Conservation (phyloP, 2,113 vertebrate species). For the Felis catus region DNA sequence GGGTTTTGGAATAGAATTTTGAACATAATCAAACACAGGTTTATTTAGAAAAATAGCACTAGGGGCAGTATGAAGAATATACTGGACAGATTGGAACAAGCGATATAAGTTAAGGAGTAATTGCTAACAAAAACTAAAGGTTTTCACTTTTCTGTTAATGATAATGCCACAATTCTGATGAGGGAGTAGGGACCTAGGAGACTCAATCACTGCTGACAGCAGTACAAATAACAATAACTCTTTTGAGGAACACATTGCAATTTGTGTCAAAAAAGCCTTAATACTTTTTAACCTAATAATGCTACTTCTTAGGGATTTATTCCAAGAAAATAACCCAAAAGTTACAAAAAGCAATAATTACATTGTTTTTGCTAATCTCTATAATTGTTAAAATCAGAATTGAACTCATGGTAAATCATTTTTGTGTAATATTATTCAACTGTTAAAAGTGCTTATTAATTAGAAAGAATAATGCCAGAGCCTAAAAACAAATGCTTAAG, state of each 20-base stretch:
- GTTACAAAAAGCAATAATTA: background rate
- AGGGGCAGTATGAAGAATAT: background rate
- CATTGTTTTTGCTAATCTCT: background rate
- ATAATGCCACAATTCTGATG: background rate
- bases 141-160: background rate
- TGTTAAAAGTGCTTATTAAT: background rate
- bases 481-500: background rate
- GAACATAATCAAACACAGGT: background rate
- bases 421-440: background rate
- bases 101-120: background rate
- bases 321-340: background rate
- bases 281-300: slow-evolving; percentile 16
- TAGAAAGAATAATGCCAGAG: background rate
- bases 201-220: background rate
- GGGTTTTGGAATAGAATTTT: background rate
- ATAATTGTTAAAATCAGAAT: background rate
- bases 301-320: background rate
- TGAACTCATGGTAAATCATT: background rate
- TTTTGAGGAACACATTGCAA: background rate
- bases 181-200: background rate
- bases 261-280: background rate
- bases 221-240: background rate
- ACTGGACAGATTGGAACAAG: background rate
- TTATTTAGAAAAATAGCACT: background rate
- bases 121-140: background rate